Evolutionary conservation across 2,888 invertebrate genomes (phyloP), one percentile per base, ranked within the genome.

Genomic region (Encarsia formosa): DNA sequence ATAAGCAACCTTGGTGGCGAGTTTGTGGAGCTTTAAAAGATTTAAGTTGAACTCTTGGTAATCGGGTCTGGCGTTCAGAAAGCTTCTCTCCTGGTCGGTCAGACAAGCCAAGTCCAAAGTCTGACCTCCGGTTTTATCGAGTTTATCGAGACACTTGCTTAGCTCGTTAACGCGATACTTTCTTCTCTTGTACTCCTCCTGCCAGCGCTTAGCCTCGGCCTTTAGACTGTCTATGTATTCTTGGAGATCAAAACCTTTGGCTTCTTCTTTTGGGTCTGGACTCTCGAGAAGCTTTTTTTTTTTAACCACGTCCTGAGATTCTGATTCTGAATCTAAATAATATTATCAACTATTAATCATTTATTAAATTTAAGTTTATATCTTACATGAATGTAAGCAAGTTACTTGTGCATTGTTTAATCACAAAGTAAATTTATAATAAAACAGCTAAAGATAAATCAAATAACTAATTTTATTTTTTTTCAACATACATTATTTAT

Each of bases 151-250:
- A 55, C 22, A 58, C 32, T 42, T 61, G 58, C 0, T 24, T 11
- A 38, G 61, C 40, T 54, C 51, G 22, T 48, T 41, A n/a, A 26
- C 35, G 9, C 20, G 42, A 26, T 29, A 34, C 39, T 52, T 55
- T n/a, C 57, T 47, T 20, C 52, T 63, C 64, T 6, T 63, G 58
- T 48, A 60, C 52, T 4, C 44, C 61, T 63, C 52, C 13, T 59
- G 59, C 71, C 71, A 71, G 2, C 49, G 48, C 40, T 56, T 59
- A 34, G 64, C 64, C 52, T 71, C 71, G 2, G 57, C 40, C 39
- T 41, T 61, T 4, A 71, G 47, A 26, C 32, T 54, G 5, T 56
- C 37, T 49, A 65, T 60, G 38, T 71, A 71, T 18, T 59, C 48
- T 37, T 46, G 20, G 13, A 71, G 42, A 55, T 66, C 55, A 40